phyloP scores from a whole-genome alignment of 2,113 vertebrate genomes.

The Cebus imitator region DNA sequence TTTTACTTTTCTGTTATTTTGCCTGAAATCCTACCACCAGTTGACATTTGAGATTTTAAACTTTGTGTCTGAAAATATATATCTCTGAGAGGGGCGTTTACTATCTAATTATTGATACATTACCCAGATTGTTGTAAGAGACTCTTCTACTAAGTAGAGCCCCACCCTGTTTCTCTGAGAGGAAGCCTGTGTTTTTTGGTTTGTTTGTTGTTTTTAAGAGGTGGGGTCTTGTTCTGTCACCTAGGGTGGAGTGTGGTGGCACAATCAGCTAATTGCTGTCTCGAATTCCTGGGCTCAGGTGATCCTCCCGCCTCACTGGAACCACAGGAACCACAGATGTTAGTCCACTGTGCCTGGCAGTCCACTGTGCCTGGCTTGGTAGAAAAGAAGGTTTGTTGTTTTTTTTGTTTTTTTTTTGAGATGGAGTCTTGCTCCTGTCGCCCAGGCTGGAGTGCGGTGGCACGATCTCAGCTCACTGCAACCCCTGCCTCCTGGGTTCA shows the following conservation, averaged over 20 bases:
- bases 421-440: too few species aligned
- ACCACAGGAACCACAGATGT: too few species aligned
- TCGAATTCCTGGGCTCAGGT: neutral
- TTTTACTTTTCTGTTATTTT: neutral
- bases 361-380: too few species aligned
- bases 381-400: too few species aligned
- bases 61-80: conserved; percentile 1
- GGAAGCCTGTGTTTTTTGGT: neutral
- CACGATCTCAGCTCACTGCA: too few species aligned
- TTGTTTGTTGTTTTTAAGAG: neutral
- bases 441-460: too few species aligned
- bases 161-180: neutral
- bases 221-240: neutral
- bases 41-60: conserved; percentile 12
- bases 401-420: too few species aligned
- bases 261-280: neutral
- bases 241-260: neutral
- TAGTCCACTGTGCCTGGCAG: too few species aligned
- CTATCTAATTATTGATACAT: neutral
- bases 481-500: too few species aligned
- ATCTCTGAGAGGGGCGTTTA: neutral
- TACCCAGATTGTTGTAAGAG: neutral
- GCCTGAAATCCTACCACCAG: neutral
- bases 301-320: neutral
- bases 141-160: neutral